Evolutionary conservation across 2,888 invertebrate genomes (phyloP).

Genomic region (Mayetiola destructor): DNA sequence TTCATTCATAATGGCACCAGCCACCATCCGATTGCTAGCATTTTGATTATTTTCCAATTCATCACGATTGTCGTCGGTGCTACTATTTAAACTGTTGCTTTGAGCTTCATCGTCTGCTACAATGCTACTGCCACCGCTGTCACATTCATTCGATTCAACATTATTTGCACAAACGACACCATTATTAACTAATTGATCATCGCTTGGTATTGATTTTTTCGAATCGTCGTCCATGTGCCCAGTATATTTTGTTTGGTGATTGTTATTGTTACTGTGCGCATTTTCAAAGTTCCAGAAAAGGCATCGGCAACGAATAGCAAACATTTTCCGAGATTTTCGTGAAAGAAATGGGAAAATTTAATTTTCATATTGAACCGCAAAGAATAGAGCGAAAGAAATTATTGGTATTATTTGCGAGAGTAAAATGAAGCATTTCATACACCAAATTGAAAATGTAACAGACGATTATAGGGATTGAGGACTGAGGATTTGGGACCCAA

Average conservation of each 20-base stretch:
- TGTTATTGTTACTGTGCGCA: constrained; percentile 1
- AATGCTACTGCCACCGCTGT: not conserved
- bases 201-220: not conserved
- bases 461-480: too few relatives aligned
- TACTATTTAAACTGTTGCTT: constrained; percentile 7
- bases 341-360: too few relatives aligned
- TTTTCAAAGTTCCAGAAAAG: too few relatives aligned
- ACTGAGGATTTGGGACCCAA: too few relatives aligned
- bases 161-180: not conserved
- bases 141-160: constrained; percentile 2
- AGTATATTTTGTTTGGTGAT: not conserved
- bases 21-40: not conserved
- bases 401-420: too few relatives aligned
- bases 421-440: too few relatives aligned
- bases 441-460: too few relatives aligned
- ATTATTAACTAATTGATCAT: not conserved
- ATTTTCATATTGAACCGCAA: too few relatives aligned
- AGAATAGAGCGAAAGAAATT: too few relatives aligned
- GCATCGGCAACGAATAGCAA: too few relatives aligned
- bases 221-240: constrained; percentile 27
- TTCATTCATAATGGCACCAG: not conserved
- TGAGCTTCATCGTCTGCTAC: not conserved
- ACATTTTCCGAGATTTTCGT: too few relatives aligned
- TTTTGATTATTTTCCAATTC: constrained; percentile 16
- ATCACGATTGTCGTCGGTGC: constrained; percentile 4